phyloP scores from a whole-genome alignment of 1,140 invertebrate genomes.

The Lepidurus arcticus region DNA sequence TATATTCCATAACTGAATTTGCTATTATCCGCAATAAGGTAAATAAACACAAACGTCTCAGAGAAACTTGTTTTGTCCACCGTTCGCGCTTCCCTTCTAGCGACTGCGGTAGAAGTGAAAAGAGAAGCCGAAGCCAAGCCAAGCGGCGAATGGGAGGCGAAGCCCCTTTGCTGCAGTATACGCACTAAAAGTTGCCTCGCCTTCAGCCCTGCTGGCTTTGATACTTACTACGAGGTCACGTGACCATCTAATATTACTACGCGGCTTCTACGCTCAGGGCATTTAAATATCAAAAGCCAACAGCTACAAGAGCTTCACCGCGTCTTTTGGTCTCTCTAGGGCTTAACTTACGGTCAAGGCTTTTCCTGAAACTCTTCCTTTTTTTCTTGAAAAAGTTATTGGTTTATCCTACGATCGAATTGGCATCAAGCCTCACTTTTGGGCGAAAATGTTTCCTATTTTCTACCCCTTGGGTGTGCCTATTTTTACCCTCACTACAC shows the following conservation, averaged over 20 bases:
- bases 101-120: not conserved
- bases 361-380: not conserved
- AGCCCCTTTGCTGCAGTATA: not conserved
- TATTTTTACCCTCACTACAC: no score
- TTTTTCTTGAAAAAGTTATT: not conserved
- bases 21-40: not conserved
- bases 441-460: not conserved
- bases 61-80: not conserved
- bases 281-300: constrained; percentile 8
- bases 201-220: not conserved
- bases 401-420: not conserved
- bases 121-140: constrained; percentile 17
- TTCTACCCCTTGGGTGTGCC: no score
- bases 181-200: not conserved
- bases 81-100: constrained; percentile 7
- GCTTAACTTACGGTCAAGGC: constrained; percentile 2
- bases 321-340: not conserved
- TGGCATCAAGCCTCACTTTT: not conserved
- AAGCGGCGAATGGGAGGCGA: not conserved
- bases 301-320: not conserved
- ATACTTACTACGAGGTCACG: not conserved
- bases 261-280: constrained; percentile 6
- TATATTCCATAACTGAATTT: not conserved
- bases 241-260: constrained; percentile 9
- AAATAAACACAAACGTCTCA: not conserved